phyloP scores from a whole-genome alignment of 2,113 vertebrate genomes.

The Herpetotheres cachinnans region DNA sequence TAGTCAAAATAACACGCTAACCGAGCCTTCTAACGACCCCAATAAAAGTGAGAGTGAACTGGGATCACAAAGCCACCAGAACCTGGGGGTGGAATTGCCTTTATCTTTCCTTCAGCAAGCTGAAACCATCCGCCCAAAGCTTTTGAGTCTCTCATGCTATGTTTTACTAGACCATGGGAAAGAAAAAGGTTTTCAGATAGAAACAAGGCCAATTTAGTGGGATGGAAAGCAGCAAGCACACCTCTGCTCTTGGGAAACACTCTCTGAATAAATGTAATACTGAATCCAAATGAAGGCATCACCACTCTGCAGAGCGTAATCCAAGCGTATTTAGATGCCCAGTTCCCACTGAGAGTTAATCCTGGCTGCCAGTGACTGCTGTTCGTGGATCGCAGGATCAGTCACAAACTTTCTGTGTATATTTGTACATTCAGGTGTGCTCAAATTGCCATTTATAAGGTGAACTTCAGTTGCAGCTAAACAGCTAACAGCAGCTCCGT shows the following conservation, averaged over 20 bases:
- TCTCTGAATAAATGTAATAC: background rate
- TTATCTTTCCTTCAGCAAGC: background rate
- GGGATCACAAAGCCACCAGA: background rate
- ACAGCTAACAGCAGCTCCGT: background rate
- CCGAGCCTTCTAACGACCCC: background rate
- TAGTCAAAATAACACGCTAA: background rate
- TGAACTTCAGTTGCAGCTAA: background rate
- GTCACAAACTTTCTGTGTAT: background rate
- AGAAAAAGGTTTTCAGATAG: background rate
- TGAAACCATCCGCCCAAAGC: background rate
- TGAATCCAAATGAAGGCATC: background rate
- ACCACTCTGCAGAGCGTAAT: background rate
- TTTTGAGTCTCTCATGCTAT: background rate
- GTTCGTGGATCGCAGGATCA: background rate
- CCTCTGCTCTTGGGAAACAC: background rate
- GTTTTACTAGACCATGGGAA: background rate
- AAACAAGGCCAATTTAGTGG: background rate
- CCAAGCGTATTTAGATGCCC: background rate
- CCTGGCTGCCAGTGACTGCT: background rate
- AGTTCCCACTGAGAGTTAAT: background rate
- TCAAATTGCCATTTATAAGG: background rate
- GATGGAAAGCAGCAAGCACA: background rate
- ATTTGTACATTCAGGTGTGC: background rate
- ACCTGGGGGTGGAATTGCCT: background rate
- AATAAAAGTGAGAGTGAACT: background rate